Percentiles rank a stretch among this genome's conserved stretches.
These are phyloP conservation scores for Schizopygopsis malacanthus DNA, from an alignment of 2,797 vertebrate species.

Conservation along the genomic window DNA sequence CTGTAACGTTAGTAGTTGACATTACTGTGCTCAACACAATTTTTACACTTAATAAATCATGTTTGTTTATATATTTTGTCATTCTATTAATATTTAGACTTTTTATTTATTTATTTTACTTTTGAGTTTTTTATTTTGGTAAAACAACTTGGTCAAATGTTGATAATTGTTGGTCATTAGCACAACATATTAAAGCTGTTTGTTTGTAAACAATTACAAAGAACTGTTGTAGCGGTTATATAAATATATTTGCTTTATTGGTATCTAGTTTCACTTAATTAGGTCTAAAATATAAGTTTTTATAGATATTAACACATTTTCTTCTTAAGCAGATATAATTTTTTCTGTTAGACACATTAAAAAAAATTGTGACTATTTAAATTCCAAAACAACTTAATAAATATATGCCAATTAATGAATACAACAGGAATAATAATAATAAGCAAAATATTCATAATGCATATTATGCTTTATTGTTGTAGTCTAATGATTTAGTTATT, in stretches of 20 bases:
- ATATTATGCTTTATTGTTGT: not conserved
- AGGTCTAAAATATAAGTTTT: not conserved
- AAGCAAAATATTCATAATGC: not conserved
- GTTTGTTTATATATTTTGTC: not conserved
- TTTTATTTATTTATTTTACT: not conserved
- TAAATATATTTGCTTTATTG: not conserved
- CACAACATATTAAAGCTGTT: not conserved
- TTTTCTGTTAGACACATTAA: not conserved
- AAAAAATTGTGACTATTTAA: not conserved
- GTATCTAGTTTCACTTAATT: not conserved
- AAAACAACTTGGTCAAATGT: no score
- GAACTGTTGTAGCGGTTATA: not conserved
- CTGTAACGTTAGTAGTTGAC: constrained; percentile 4
- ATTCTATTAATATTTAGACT: not conserved
- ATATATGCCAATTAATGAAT: not conserved
- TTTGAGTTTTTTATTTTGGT: not conserved
- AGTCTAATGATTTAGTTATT: not conserved
- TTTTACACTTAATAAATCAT: not conserved
- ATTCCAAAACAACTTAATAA: not conserved
- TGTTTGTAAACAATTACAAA: not conserved
- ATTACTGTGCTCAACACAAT: constrained; percentile 12
- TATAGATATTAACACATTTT: not conserved
- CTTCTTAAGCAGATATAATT: not conserved
- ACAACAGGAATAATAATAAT: not conserved
- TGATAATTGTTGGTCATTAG: not conserved